Evolutionary conservation across 1,140 invertebrate species (phyloP), one percentile per base, ranked within the genome.

Genomic region (Steinernema feltiae): DNA sequence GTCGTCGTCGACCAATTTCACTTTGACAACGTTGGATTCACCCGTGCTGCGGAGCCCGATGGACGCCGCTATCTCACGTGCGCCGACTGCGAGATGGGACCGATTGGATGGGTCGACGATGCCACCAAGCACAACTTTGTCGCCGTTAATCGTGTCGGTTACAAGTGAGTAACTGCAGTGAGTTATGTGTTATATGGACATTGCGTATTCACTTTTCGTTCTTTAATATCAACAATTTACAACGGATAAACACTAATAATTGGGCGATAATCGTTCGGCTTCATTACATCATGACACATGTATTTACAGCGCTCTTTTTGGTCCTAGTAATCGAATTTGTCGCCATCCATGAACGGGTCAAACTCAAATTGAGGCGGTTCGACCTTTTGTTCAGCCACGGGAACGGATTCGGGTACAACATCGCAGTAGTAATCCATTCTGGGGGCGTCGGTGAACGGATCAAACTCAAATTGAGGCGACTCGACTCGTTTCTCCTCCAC

Each of bases 21-120:
- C 53, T 63, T 63, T 21, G 53, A 63, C 53, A 63, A 63, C 24
- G 53, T 63, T 27, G 53, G 53, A 15, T 63, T 63, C 53, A 63
- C 53, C 24, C 53, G 24, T 17, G 24, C 12, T 27, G 53, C 53
- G 12, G 41, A 46, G 41, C 12, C 24, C 53, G 53, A 63, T 27
- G 53, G 53, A 17, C 53, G 53, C 53, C 15, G 53, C 15, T 63
- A 63, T 63, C 53, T 63, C 12, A 17, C 53, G 15, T 63, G 53
- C 24, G 12, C 53, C 12, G 53, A 63, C 24, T 63, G 53, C 24
- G 53, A 63, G 7, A 12, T 63, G 12, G 53, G 12, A 15, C 53
- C 53, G 15, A 63, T 63, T 21, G 53, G 53, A 15, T 63, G 53
- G 53, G 53, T 63, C 53, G 53, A 63, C 53, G 53, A 63, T 7